Base-by-base conservation (phyloP, 2,797 vertebrate genomes). In the Prunella strophiata region DNA sequence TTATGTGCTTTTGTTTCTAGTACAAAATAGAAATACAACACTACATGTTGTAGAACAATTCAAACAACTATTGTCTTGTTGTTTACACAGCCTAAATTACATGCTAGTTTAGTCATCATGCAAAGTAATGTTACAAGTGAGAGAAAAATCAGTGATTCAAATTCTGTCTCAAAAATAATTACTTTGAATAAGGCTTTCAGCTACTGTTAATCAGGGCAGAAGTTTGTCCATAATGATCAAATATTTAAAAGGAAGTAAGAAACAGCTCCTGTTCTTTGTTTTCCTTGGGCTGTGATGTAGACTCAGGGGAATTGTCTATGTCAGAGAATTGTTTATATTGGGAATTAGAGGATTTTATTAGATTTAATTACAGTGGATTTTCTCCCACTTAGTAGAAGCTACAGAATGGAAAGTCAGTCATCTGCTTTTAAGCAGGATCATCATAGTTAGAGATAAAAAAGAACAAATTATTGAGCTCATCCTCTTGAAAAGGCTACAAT, bases 301-400 rank as follows among this genome's bases (percentile, higher is more conserved):
- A 81, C 66, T 88, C 70, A 18, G 36, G 30, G 50, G 78, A 91
- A 87, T 26, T 0, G 21, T 50, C 70, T 79, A 11, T 84, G 58
- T 75, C 66, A 89, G 79, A 75, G 62, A 88, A 83, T 62, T 91
- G 84, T 84, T 96, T 91, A 59, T 76, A 76, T 21, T 47, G 36
- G 34, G 62, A 93, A 78, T 91, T 81, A 88, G 89, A 96, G 76
- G 85, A 90, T 91, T 94, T 91, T 82, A n/a, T 70, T 84, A 89
- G 51, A 90, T 88, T 89, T 94, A 94, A 95, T 96, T 95, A 88
- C 52, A 86, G 70, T 40, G 76, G 57, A 83, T 94, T 89, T 78
- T 88, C 67, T 73, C 12, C 40, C 16, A 57, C 48, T 61, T 12
- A 63, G 58, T 43, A 68, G 36, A 75, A 85, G 13, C 40, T 72